Evolutionary conservation across 2,113 vertebrate species (phyloP).

Genomic region (Mystacornis crossleyi): DNA sequence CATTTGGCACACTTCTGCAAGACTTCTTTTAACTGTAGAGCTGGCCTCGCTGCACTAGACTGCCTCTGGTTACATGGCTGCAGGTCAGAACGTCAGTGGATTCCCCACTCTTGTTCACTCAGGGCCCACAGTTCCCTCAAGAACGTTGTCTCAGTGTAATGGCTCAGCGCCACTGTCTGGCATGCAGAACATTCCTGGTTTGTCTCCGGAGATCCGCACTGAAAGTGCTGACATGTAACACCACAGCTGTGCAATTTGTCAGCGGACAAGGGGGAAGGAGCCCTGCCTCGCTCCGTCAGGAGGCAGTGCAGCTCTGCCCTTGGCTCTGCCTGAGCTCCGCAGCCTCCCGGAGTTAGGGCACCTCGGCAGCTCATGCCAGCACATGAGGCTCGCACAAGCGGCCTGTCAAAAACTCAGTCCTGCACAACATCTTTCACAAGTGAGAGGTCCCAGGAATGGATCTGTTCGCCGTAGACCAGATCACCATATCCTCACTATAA

Average conservation of each 20-base stretch:
- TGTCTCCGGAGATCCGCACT: slow-evolving; percentile 55
- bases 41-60: neutral
- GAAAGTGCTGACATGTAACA: slow-evolving; percentile 67
- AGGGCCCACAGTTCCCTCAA: neutral
- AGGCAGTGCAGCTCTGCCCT: neutral
- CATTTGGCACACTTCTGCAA: neutral
- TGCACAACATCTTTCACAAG: neutral
- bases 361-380: neutral
- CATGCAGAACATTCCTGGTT: slow-evolving; percentile 67
- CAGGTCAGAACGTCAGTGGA: neutral
- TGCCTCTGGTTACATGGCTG: neutral
- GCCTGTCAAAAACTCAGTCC: neutral
- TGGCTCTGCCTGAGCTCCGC: rapidly evolving
- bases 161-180: slow-evolving; percentile 37
- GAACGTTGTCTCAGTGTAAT: slow-evolving; percentile 47
- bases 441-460: neutral
- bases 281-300: neutral
- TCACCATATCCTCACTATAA: neutral
- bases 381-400: neutral
- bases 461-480: neutral
- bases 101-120: neutral
- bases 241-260: slow-evolving; percentile 66
- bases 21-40: neutral
- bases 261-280: slow-evolving; percentile 10
- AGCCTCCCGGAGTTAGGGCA: neutral